Evolutionary conservation across 2,113 vertebrate species (phyloP), one percentile per base, ranked within the genome.

Genomic region (western clawed frog (Xenopus tropicalis)): DNA sequence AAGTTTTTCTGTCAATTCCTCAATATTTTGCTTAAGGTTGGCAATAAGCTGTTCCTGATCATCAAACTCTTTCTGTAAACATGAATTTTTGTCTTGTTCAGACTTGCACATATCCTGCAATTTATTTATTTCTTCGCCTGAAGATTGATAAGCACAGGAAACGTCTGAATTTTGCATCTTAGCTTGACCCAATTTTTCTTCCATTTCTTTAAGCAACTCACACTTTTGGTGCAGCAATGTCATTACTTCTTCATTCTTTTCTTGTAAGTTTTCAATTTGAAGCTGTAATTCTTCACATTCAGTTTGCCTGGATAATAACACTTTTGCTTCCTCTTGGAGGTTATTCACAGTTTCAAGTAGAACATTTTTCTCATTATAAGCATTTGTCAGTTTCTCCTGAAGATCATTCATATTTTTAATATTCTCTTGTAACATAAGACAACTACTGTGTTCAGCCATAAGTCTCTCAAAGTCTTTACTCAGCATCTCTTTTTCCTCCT

Each of bases 311-410:
- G 83, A 85, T 9, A 80, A 25, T n/a, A 88, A 66, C 22, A 73
- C 77, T 70, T 91, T 84, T 73, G 82, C 80, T 61, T 92, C 83
- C 69, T 77, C 54, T 67, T 83, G 85, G 8, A 95, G 83, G 17
- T 8, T 72, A 76, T 88, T 90, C 54, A 93, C 61, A 37, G 81
- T 86, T 83, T 93, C 90, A 71, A 88, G 84, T 42, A 96, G 82
- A 72, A 71, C 23, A 78, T 93, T 92, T 56, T 87, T 94, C 78
- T 96, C 92, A 66, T 88, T 89, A 81, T 91, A 87, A 78, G 87
- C 81, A 79, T 83, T 71, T 61, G 90, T 79, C 2, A 96, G 84
- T 51, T 92, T 92, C 69, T 94, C 90, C 19, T 96, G 91, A 43
- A 98, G 88, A 17, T 93, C 90, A 79, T 78, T 85, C 58, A 96